Evolutionary conservation across 1,140 invertebrate species (phyloP).

Genomic region (Wiebesia pumilae): DNA sequence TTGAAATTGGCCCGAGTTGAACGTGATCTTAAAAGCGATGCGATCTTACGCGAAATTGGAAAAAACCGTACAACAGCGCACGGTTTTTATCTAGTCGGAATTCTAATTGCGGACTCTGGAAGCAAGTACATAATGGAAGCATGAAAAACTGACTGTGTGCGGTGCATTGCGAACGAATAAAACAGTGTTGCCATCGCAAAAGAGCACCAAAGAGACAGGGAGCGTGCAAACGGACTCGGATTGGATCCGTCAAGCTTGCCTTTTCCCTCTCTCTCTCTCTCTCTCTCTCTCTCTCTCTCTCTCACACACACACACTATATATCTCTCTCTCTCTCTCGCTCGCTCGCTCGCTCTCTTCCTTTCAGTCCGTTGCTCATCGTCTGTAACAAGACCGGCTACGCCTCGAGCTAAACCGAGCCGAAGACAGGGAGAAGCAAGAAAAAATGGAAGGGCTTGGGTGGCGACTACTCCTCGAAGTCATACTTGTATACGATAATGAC

Average conservation of each 20-base stretch:
- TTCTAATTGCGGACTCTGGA: background rate
- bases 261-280: background rate
- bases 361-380: constrained; percentile 7
- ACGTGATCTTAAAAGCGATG: background rate
- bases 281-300: background rate
- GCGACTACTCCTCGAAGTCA: background rate
- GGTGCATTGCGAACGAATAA: constrained; percentile 28
- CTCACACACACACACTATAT: background rate
- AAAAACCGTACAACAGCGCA: background rate
- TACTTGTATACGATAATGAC: background rate
- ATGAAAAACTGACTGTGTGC: constrained; percentile 9
- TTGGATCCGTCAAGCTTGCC: constrained; percentile 41
- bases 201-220: constrained; percentile 21
- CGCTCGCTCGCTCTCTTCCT: background rate
- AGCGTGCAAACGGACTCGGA: constrained; percentile 36
- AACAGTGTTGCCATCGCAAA: constrained; percentile 49
- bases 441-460: constrained; percentile 35
- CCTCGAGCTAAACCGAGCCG: background rate
- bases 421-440: constrained; percentile 21
- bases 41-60: background rate
- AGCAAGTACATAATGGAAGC: background rate
- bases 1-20: background rate
- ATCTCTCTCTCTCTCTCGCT: constrained; percentile 4
- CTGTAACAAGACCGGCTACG: constrained; percentile 25
- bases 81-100: background rate